Conservation (phyloP, 2,113 vertebrate genomes). For the Benitochromis conjunctus region DNA sequence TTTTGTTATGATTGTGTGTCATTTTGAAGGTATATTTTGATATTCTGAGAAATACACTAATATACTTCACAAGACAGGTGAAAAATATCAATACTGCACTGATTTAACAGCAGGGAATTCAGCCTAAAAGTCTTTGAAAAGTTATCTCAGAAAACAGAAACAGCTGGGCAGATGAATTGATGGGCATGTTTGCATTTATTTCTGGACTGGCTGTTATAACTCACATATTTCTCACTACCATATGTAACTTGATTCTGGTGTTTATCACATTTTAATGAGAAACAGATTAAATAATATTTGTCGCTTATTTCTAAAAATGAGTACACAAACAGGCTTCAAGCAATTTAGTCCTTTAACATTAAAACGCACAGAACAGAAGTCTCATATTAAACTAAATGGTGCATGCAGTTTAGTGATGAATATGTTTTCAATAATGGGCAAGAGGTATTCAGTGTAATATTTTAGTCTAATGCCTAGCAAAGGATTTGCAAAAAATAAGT, state of each 20-base stretch:
- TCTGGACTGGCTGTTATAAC: background rate
- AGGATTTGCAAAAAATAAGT: background rate
- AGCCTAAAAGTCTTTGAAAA: background rate
- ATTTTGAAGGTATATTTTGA: background rate
- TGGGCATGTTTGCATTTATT: background rate
- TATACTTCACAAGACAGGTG: background rate
- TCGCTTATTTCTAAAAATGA: background rate
- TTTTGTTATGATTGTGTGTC: background rate
- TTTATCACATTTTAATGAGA: background rate
- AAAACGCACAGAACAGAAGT: background rate
- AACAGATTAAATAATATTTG: background rate
- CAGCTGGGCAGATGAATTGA: background rate
- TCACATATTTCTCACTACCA: fast-evolving
- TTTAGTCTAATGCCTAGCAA: too few species aligned
- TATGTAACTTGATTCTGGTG: background rate
- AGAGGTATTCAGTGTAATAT: background rate
- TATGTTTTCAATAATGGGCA: background rate
- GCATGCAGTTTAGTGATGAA: background rate
- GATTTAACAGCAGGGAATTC: background rate
- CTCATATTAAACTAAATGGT: background rate
- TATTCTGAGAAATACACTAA: background rate
- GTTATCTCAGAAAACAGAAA: too few species aligned
- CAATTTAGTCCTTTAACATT: background rate
- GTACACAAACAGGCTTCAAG: background rate
- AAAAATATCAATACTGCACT: background rate